These are phyloP conservation scores for Terebella lapidaria DNA, from an alignment of 2,888 invertebrate species.

Conservation along the genomic window DNA sequence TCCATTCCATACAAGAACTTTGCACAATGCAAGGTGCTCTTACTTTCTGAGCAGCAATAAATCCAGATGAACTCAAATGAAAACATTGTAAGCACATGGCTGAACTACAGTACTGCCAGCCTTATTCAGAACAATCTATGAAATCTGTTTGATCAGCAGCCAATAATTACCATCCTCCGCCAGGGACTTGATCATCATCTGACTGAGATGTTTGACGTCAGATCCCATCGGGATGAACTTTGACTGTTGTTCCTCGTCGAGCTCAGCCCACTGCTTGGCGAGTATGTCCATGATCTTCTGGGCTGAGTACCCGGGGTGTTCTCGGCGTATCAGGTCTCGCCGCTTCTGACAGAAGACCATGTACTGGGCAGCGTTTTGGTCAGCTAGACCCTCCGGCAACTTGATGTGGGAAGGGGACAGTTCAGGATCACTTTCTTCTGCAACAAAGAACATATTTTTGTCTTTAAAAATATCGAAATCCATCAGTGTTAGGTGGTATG, in stretches of 20 bases:
- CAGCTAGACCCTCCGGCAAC: slow-evolving; percentile 15
- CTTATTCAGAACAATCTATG: too few relatives aligned
- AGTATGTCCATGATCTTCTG: slow-evolving; percentile 27
- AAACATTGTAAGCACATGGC: too few relatives aligned
- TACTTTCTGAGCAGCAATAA: too few relatives aligned
- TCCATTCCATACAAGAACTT: too few relatives aligned
- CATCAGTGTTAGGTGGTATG: too few relatives aligned
- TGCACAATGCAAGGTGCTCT: too few relatives aligned
- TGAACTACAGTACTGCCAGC: too few relatives aligned
- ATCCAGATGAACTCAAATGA: too few relatives aligned
- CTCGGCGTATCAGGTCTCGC: slow-evolving; percentile 34
- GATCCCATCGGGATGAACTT: slow-evolving; percentile 30
- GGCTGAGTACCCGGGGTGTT: slow-evolving; percentile 43
- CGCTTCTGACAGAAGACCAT: slow-evolving; percentile 45
- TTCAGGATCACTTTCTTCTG: slow-evolving; percentile 1
- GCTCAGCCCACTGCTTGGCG: slow-evolving; percentile 20
- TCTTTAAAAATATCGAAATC: too few relatives aligned
- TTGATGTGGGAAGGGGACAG: slow-evolving; percentile 13
- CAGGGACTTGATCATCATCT: slow-evolving; percentile 10
- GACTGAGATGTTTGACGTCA: slow-evolving; percentile 19
- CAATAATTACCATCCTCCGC: too few relatives aligned
- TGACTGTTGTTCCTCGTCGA: slow-evolving; percentile 21
- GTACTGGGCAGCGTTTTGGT: slow-evolving; percentile 30
- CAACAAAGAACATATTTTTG: too few relatives aligned
- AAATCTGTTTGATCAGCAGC: too few relatives aligned